Conservation (phyloP, 2,888 invertebrate species). For the Aphodius sticticus region DNA sequence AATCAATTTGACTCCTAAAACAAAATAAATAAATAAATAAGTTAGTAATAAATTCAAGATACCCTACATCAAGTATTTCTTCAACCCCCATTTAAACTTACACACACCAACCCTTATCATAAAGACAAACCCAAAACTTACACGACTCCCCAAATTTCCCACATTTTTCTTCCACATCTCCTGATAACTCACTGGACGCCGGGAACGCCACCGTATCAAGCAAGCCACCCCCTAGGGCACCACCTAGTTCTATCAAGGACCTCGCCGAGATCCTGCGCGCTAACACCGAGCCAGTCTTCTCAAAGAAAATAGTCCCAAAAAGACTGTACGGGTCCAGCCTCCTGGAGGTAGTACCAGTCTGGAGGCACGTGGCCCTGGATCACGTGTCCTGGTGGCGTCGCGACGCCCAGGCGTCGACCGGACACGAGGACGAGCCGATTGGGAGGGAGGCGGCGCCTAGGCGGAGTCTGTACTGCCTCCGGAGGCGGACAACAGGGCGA, state of each 20-base stretch:
- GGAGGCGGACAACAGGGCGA: constrained; percentile 51
- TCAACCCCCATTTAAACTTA: too few relatives aligned
- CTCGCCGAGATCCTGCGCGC: neutral
- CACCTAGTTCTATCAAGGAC: neutral
- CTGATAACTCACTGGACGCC: neutral
- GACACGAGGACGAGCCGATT: constrained; percentile 48
- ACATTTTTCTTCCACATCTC: neutral
- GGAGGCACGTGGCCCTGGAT: constrained; percentile 52
- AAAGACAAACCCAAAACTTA: too few relatives aligned
- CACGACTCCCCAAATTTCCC: too few relatives aligned
- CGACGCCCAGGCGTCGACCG: constrained; percentile 42
- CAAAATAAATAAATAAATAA: too few relatives aligned
- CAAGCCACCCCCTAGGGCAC: neutral
- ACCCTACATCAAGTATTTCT: too few relatives aligned
- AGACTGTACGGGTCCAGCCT: constrained; percentile 42
- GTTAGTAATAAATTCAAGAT: too few relatives aligned
- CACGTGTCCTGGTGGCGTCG: constrained; percentile 55
- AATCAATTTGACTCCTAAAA: too few relatives aligned
- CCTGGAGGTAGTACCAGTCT: constrained; percentile 49
- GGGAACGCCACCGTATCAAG: neutral
- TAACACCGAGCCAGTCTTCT: neutral
- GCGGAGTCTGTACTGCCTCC: constrained; percentile 51
- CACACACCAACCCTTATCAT: too few relatives aligned
- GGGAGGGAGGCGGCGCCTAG: constrained; percentile 52
- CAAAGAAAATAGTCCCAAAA: neutral